A percentile compares a stretch with the other conserved stretches of the same genome.
phyloP scores from a whole-genome alignment of 2,888 invertebrate genomes.

The Volucella inflata region DNA sequence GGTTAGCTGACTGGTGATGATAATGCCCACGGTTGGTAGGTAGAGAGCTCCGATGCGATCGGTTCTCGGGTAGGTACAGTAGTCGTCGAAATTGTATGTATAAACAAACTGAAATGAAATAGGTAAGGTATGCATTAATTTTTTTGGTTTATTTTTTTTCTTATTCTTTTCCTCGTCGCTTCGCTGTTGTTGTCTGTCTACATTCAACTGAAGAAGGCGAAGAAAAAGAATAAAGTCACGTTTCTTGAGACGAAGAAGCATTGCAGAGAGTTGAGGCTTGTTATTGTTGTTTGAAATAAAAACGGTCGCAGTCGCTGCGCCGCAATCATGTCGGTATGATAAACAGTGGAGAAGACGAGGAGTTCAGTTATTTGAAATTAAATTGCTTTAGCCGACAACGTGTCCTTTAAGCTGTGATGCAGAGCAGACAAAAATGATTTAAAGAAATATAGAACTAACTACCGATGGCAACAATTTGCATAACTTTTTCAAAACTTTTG shows the following conservation, averaged over 20 bases:
- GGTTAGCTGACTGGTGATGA: slow-evolving; percentile 31
- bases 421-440: neutral
- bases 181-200: slow-evolving; percentile 3
- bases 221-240: slow-evolving; percentile 45
- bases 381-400: slow-evolving; percentile 24
- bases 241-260: slow-evolving; percentile 31
- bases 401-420: slow-evolving; percentile 12
- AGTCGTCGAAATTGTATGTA: slow-evolving; percentile 45
- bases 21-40: slow-evolving; percentile 46
- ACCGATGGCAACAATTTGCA: slow-evolving; percentile 36
- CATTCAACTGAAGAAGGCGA: neutral
- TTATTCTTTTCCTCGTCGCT: slow-evolving; percentile 30
- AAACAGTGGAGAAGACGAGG: slow-evolving; percentile 40
- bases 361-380: slow-evolving; percentile 27
- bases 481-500: slow-evolving; percentile 40
- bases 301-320: slow-evolving; percentile 6
- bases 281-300: slow-evolving; percentile 23
- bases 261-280: slow-evolving; percentile 8
- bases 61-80: slow-evolving; percentile 48
- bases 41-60: slow-evolving; percentile 12
- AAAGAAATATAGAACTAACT: neutral
- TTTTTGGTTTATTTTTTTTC: slow-evolving; percentile 12
- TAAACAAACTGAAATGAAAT: slow-evolving; percentile 22
- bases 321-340: slow-evolving; percentile 24
- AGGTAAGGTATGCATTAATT: slow-evolving; percentile 40